Base-by-base conservation (phyloP, 1,140 invertebrate species). In the Solenopsis invicta region DNA sequence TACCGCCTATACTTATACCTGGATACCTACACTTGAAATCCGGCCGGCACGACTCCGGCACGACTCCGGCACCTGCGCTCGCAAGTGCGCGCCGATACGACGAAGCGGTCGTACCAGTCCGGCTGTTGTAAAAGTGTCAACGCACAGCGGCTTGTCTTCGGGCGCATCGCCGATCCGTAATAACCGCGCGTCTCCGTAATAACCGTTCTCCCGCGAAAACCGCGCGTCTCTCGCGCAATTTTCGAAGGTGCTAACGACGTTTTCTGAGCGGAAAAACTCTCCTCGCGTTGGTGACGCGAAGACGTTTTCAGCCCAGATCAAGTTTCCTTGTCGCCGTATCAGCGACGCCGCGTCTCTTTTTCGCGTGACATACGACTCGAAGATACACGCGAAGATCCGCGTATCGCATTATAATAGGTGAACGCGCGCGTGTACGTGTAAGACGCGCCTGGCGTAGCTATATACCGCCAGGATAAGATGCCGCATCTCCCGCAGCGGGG, bases 401-500 rank as follows among this genome's bases (percentile, higher is more conserved):
- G 78, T 87, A 89, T 88, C 76, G 88, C 77, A 62, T 87, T 88
- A 86, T 90, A 90, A 90, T 89, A 90, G 89, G 72, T 76, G 90
- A 88, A 87, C 74, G 76, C 67, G 48, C 66, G 37, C 45, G 52
- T 45, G 59, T 76, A 54, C 48, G 59, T 45, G 37, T 69, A 45
- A 85, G 48, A 54, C 62, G 75, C 71, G 66, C 84, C 66, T 72
- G 89, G n/a, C 88, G 80, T 90, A 69, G 89, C 85, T 77, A 75
- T 41, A 85, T 92, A 92, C 80, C 88, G 74, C 69, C 41, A 41
- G 85, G 89, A 50, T 88, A 91, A 91, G 92, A 94, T 92, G 92
- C 87, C 91, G 86, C 91, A 80, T 92, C 86, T 89, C 21, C 78
- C 94, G 56, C 94, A 91, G 92, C 93, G 85, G 94, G 94, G 90